A percentile compares a stretch with the other conserved stretches of the same genome.
phyloP scores from a whole-genome alignment of 2,888 invertebrate species.

The Latrodectus elegans region DNA sequence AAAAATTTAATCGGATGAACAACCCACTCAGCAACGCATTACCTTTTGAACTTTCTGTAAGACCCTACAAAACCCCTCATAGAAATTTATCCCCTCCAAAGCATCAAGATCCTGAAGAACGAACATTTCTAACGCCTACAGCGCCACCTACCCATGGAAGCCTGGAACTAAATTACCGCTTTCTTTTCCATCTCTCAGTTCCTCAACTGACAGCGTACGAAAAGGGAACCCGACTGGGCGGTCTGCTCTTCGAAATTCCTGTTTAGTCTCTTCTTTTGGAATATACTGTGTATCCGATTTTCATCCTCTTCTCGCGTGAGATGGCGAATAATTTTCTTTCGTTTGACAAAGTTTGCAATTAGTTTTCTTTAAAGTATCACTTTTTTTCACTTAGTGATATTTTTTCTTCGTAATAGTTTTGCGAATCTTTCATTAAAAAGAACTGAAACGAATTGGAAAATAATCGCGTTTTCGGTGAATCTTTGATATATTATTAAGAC shows the following conservation, averaged over 20 bases:
- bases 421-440: too few relatives aligned
- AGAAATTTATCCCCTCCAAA: conserved; percentile 2
- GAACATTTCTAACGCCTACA: not conserved
- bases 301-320: not conserved
- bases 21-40: not conserved
- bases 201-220: conserved; percentile 6
- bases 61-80: not conserved
- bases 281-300: conserved; percentile 3
- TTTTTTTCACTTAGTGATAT: too few relatives aligned
- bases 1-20: not conserved
- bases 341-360: too few relatives aligned
- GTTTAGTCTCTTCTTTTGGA: not conserved
- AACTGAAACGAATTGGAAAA: too few relatives aligned
- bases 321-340: not conserved
- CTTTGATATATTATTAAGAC: too few relatives aligned
- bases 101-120: not conserved
- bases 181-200: conserved; percentile 18
- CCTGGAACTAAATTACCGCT: conserved; percentile 37
- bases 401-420: too few relatives aligned
- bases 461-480: too few relatives aligned
- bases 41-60: not conserved
- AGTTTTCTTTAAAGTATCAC: too few relatives aligned
- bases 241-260: not conserved
- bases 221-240: not conserved
- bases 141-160: conserved; percentile 53